Base-by-base conservation (phyloP, 1,140 invertebrate genomes). In the Ceratosolen fusciceps region DNA sequence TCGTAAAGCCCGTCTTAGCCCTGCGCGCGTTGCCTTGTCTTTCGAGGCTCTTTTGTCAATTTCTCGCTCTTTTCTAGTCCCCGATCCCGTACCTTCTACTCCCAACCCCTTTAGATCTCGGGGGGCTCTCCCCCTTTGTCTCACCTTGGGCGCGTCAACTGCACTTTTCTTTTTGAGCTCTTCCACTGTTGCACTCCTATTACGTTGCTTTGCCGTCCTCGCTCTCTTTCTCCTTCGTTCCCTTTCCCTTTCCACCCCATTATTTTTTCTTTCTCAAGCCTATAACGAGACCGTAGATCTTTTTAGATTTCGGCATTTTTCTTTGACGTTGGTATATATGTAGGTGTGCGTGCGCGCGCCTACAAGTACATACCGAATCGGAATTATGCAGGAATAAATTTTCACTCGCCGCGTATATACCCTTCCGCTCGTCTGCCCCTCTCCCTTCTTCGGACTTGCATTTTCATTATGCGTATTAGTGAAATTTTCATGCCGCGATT, bases 331-430 rank as follows among this genome's bases (percentile, higher is more conserved):
- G 12, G 12, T 12, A 12, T 43, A 43, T n/a, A n/a, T n/a, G n/a
- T n/a, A n/a, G n/a, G n/a, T n/a, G n/a, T n/a, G n/a, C n/a, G n/a
- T n/a, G n/a, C n/a, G n/a, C n/a, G n/a, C n/a, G n/a, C n/a, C n/a
- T 67, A 39, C 4, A 43, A 21, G n/a, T 67, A 24, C 2, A 37
- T 67, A 10, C 9, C 14, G 49, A 31, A 19, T 39, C 58, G 16
- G 24, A 73, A 73, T 73, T 73, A 73, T 73, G 34, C 26, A n/a
- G n/a, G 34, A 43, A 37, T 34, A 73, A 21, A 37, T 72, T 56
- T 49, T 47, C 16, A n/a, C 34, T 2, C 19, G 3, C 8, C 14
- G 31, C 29, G 70, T 29, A 24, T 26, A n/a, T 54, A 31, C 29
- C 52, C 19, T 72, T 34, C 19, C 16, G 9, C n/a, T 47, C 31